Conservation (phyloP, 1,140 invertebrate genomes). For the Danaus melanippus region DNA sequence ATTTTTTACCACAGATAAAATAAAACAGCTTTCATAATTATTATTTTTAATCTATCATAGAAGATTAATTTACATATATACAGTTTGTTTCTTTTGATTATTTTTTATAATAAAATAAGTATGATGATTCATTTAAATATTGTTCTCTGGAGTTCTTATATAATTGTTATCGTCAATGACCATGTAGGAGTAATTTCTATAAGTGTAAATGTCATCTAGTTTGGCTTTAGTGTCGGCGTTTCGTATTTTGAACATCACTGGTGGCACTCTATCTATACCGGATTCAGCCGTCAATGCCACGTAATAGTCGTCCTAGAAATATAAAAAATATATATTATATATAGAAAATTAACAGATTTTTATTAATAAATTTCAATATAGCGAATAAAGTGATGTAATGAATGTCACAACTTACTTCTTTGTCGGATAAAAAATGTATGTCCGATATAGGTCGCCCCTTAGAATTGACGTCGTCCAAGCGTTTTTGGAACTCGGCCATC, state of each 20-base stretch:
- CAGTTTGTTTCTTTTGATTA: not conserved
- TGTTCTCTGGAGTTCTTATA: conserved; percentile 19
- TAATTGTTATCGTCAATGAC: conserved; percentile 57
- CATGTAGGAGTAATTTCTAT: conserved; percentile 56
- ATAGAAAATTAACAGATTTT: too few relatives aligned
- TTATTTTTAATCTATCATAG: too few relatives aligned
- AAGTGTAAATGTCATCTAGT: conserved; percentile 55
- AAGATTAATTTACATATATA: not conserved
- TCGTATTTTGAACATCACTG: conserved; percentile 61
- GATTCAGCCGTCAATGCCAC: conserved; percentile 49
- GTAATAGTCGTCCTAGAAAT: conserved; percentile 58
- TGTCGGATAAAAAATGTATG: conserved; percentile 49
- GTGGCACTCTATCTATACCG: conserved; percentile 54
- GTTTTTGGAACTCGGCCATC: conserved; percentile 52
- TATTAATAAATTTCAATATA: conserved; percentile 2
- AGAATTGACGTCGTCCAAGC: conserved; percentile 28
- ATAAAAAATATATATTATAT: conserved; percentile 1
- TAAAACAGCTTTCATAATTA: too few relatives aligned
- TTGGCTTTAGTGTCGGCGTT: conserved; percentile 42
- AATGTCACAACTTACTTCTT: conserved; percentile 37
- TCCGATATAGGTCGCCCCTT: conserved; percentile 38
- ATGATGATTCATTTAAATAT: not conserved
- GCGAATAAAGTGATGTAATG: not conserved
- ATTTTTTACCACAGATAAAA: too few relatives aligned
- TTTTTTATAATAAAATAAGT: not conserved